Base-by-base conservation (phyloP, 2,888 invertebrate genomes). In the Pocota personata region DNA sequence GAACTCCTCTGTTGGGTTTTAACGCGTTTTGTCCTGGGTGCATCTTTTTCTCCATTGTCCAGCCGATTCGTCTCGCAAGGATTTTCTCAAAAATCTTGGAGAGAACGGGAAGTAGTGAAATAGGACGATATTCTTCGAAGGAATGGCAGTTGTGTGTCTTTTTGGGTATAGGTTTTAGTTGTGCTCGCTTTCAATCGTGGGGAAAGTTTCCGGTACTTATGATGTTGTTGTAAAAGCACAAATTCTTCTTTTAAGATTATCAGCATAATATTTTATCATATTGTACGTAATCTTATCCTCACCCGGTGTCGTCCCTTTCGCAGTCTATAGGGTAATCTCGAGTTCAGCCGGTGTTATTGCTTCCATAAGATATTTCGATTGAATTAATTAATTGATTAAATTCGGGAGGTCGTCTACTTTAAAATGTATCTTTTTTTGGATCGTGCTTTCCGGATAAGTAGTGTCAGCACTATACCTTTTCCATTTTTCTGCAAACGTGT, bases 1-100 rank as follows among this genome's bases (percentile, higher is more conserved):
- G 67, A 52, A 66, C 66, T 52, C 66, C 66, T 50, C 66, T 66
- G 4, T 52, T 66, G 8, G 35, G 24, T 19, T 35, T 52, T 40
- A 67, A 55, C 10, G 67, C 27, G 8, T 67, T 16, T 67, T 67
- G 52, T 16, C 12, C 27, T 14, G 67, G 40, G 12, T 55, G 35
- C 32, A 48, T 2, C 19, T 66, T 50, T 24, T 16, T 35, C 10
- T 67, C 52, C 37, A 67, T n/a, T n/a, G n/a, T n/a, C n/a, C n/a
- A n/a, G n/a, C n/a, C n/a, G n/a, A n/a, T n/a, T n/a, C n/a, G n/a
- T n/a, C n/a, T n/a, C n/a, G n/a, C n/a, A n/a, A n/a, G n/a, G n/a
- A n/a, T n/a, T n/a, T n/a, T n/a, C n/a, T 40, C 27, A 52, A 8
- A 12, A 27, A 67, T 40, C 40, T 67, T 40, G 52, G 27, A 67